Evolutionary conservation across 2,797 vertebrate genomes (phyloP), one percentile per base, ranked within the genome.

Genomic region (Cetoscarus ocellatus): DNA sequence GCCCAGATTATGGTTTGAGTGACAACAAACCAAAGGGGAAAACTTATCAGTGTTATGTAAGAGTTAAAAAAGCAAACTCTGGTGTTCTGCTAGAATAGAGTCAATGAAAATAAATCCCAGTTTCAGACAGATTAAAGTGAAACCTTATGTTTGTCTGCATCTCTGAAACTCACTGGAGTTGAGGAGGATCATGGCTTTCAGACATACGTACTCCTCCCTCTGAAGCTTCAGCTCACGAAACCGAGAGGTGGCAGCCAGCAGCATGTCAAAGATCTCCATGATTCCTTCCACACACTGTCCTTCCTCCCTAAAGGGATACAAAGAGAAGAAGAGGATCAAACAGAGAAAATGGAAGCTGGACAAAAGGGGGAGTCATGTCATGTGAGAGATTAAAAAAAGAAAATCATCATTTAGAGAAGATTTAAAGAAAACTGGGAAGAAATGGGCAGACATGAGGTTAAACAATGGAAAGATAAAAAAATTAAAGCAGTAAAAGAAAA

Each of bases 201-300:
- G 96, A 79, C 98, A 99, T 52, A 99, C 95, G 53, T 98, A 99
- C 83, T 99, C 98, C 70, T 97, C 97, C 77, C 97, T 95, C 91
- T 97, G 98, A 35, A 99, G 95, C 68, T 98, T 97, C 83, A 99
- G 91, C 88, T 99, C 97, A 6, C 97, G 93, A 70, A 99, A 96
- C 61, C 97, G 95, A 8, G 97, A 96, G 8, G 97, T 98, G 17
- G 96, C 96, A 1, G 97, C 96, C 85, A 99, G 91, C 40, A 99
- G 94, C 97, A 99, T 98, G 93, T 99, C 98, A 83, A 99, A 98
- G 80, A 99, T 98, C 90, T 99, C 98, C 95, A 98, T 92, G 91
- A 99, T 97, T 65, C 98, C 98, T 92, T 99, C 98, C 39, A 99
- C 97, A 10, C 97, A 99, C 79, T 95, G 96, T 1, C 98, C 97